phyloP scores from a whole-genome alignment of 2,888 invertebrate species.

The Octonoba sinensis region DNA sequence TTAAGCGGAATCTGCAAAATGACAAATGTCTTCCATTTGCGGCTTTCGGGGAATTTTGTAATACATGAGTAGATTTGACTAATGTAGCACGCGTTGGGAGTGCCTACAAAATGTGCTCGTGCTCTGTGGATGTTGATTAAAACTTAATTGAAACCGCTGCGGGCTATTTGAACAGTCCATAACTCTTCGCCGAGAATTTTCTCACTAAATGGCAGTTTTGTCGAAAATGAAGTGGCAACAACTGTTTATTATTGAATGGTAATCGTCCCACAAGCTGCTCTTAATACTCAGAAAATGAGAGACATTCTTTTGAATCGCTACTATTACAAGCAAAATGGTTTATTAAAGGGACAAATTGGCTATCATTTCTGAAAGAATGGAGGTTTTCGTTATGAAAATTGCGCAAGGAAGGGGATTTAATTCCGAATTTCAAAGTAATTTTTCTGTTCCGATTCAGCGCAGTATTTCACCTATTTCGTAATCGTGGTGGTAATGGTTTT shows the following conservation, averaged over 20 bases:
- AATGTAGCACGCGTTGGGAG: conserved; percentile 6
- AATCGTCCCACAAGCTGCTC: conserved; percentile 6
- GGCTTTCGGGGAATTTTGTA: conserved; percentile 26
- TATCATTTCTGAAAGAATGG: no score
- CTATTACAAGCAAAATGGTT: neutral
- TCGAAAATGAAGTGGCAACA: neutral
- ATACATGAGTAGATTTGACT: conserved; percentile 24
- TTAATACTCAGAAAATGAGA: neutral
- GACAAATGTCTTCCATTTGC: conserved; percentile 50
- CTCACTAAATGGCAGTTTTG: neutral
- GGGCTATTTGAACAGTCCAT: no score
- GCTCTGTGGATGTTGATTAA: conserved; percentile 45
- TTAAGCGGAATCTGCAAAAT: neutral
- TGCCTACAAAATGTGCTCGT: neutral
- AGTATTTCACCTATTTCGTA: no score
- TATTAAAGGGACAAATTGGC: neutral
- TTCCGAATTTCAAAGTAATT: neutral
- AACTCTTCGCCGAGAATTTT: no score
- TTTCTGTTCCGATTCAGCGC: neutral
- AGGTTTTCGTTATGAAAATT: no score
- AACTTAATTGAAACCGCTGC: conserved; percentile 52
- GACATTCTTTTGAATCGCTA: neutral
- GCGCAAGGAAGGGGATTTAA: neutral
- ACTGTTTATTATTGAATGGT: neutral
- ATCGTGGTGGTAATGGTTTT: no score